Conservation (phyloP, 2,797 vertebrate genomes). For the Spinibarbus caldwelli region DNA sequence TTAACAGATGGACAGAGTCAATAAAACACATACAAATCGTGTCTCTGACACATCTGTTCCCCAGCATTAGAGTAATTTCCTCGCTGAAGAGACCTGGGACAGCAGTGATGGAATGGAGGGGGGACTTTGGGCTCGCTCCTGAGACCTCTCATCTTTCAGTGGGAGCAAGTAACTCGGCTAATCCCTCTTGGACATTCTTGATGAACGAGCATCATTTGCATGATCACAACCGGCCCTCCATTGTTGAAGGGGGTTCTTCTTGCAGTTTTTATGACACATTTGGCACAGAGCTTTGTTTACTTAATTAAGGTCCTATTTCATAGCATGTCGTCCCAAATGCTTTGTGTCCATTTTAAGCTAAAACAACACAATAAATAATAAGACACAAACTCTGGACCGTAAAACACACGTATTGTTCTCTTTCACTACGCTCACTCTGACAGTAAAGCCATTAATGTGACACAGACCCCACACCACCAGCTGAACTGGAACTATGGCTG, state of each 20-base stretch:
- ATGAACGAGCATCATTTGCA: constrained; percentile 48
- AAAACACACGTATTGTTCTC: constrained; percentile 4
- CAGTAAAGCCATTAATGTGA: constrained; percentile 15
- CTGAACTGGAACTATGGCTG: constrained; percentile 41
- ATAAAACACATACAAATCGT: constrained; percentile 84
- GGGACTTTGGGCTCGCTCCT: constrained; percentile 17
- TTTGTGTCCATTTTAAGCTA: constrained; percentile 17
- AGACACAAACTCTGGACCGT: background rate
- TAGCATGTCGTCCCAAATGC: background rate
- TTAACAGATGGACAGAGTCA: constrained; percentile 87
- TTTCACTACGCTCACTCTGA: background rate
- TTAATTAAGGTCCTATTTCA: constrained; percentile 14
- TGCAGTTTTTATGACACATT: constrained; percentile 38
- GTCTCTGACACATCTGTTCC: constrained; percentile 79
- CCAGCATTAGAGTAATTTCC: constrained; percentile 76
- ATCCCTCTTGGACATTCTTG: constrained; percentile 41
- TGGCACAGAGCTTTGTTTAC: constrained; percentile 31
- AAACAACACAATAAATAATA: constrained; percentile 18
- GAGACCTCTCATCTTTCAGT: constrained; percentile 57
- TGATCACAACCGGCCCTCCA: constrained; percentile 24
- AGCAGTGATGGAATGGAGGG: constrained; percentile 39
- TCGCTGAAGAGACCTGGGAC: constrained; percentile 42
- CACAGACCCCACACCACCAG: constrained; percentile 24
- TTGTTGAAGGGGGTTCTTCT: constrained; percentile 29
- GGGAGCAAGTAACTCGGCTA: constrained; percentile 44